Evolutionary conservation across 2,113 vertebrate species (phyloP), one percentile per base, ranked within the genome.

Genomic region (Rutilus rutilus): DNA sequence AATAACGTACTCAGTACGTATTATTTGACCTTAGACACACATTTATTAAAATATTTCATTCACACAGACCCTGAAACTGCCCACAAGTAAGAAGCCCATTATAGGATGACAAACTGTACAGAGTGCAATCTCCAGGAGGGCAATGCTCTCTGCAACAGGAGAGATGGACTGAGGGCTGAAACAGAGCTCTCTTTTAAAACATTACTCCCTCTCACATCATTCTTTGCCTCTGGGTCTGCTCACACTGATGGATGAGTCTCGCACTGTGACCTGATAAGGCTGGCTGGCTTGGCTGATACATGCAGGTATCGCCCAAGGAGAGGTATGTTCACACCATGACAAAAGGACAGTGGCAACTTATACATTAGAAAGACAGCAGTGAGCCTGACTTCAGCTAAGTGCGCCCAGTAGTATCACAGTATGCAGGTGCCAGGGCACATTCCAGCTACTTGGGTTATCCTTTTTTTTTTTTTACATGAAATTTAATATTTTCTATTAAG

Each of bases 191-290:
- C 79, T 81, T 85, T 52, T 57, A 80, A 86, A 86, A 86, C 85
- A 82, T 82, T 75, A 75, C 69, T 69, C 73, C 71, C 50, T 65
- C 33, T 85, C 84, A 45, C 79, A 69, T 64, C 73, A 60, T 69
- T 65, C 21, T 69, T 42, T 33, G n/a, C 59, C 71, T 80, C 76
- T 52, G 47, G 83, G 59, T 57, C 85, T 81, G 77, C 67, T 74
- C 62, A 65, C 50, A 77, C 60, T 86, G 77, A 86, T 82, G 80
- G 69, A 85, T 59, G 85, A 88, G 74, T 79, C 73, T 82, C 84
- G 9, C 62, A 54, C 36, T 45, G 78, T 78, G 87, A 88, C 87
- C 84, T 78, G 87, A 88, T 85, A 82, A 88, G 84, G 62, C 60
- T 71, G 77, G 64, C 67, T 79, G 54, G 69, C 36, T 47, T 47